phyloP scores from a whole-genome alignment of 2,797 vertebrate species.

The Vultur gryphus region DNA sequence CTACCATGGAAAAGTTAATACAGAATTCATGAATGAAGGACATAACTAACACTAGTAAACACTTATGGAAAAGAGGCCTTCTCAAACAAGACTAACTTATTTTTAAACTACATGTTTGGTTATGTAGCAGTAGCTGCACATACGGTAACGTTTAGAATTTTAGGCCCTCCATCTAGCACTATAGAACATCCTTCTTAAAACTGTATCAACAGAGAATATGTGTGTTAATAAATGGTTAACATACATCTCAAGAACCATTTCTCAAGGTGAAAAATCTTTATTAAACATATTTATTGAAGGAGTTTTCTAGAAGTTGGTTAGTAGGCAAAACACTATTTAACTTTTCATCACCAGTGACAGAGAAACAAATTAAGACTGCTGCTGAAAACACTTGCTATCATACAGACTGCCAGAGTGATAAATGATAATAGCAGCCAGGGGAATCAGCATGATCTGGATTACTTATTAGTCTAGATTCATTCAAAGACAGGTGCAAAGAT shows the following conservation, averaged over 20 bases:
- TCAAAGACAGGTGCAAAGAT: slow-evolving; percentile 9
- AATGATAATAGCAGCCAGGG: not conserved
- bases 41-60: not conserved
- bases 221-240: not conserved
- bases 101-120: not conserved
- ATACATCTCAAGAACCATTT: not conserved
- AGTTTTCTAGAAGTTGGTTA: not conserved
- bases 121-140: not conserved
- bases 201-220: not conserved
- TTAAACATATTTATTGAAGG: not conserved
- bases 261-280: not conserved
- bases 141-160: not conserved
- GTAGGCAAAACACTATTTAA: not conserved
- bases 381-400: slow-evolving; percentile 15
- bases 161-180: not conserved
- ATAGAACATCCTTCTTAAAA: not conserved
- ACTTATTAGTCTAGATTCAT: slow-evolving; percentile 2
- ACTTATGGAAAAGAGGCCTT: not conserved
- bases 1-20: not conserved
- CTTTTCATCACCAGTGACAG: slow-evolving; percentile 10
- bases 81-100: not conserved
- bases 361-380: slow-evolving; percentile 34
- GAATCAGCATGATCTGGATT: slow-evolving; percentile 13
- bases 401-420: slow-evolving; percentile 17
- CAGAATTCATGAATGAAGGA: not conserved